A percentile compares a stretch with the other conserved stretches of the same genome.
phyloP scores from a whole-genome alignment of 2,113 vertebrate genomes.

The Panthera tigris region DNA sequence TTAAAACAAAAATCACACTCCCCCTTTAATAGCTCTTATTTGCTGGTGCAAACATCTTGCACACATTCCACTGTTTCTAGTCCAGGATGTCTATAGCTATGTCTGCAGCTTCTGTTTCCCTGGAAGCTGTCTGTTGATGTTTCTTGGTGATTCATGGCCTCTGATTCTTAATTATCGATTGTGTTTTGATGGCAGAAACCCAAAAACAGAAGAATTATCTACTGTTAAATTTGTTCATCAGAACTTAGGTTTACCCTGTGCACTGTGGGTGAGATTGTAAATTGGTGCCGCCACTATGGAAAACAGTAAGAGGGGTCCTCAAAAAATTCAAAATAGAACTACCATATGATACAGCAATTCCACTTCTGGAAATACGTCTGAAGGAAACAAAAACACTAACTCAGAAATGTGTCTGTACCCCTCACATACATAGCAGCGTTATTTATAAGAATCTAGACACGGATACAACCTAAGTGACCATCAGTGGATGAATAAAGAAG shows the following conservation, averaged over 20 bases:
- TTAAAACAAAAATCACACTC: background rate
- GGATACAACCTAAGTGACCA: background rate
- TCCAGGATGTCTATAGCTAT: background rate
- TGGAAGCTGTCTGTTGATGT: slow-evolving; percentile 16
- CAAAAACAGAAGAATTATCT: slow-evolving; percentile 12
- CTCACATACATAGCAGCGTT: background rate
- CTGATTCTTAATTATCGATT: slow-evolving; percentile 28
- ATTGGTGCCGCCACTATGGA: background rate
- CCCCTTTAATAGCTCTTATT: background rate
- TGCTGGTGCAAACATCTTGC: background rate
- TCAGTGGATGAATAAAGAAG: background rate
- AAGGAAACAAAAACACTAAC: background rate
- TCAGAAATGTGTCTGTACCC: background rate
- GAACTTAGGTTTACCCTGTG: slow-evolving; percentile 4
- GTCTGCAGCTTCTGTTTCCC: background rate
- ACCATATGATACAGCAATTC: background rate
- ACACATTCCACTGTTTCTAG: background rate
- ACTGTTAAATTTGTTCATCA: slow-evolving; percentile 35
- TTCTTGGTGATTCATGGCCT: background rate
- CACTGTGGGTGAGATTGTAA: background rate
- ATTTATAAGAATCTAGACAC: background rate
- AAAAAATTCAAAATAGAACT: background rate
- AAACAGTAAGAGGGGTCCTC: background rate
- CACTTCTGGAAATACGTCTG: background rate
- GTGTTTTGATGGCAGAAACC: slow-evolving; percentile 18